Conservation (phyloP, 2,888 invertebrate species). For the Ashinkailepas kermadecensis region DNA sequence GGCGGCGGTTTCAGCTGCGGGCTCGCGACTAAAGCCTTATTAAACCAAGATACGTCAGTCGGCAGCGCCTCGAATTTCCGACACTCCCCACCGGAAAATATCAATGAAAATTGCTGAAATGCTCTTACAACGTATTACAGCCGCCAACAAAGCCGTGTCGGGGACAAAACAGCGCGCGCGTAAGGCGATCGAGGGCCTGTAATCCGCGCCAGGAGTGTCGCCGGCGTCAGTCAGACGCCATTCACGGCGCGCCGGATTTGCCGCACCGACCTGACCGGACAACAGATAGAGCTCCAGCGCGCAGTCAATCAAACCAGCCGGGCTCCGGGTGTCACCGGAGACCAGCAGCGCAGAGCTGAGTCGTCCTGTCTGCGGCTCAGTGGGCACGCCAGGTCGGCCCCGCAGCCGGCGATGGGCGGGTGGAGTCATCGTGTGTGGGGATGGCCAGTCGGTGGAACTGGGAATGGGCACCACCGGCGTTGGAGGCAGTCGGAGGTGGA, state of each 20-base stretch:
- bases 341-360: too few relatives aligned
- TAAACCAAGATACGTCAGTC: constrained; percentile 14
- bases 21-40: constrained; percentile 1
- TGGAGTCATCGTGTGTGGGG: too few relatives aligned
- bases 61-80: background rate
- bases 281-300: too few relatives aligned
- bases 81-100: constrained; percentile 9
- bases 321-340: too few relatives aligned
- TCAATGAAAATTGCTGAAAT: constrained; percentile 21
- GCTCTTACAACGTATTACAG: background rate
- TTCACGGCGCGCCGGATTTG: background rate
- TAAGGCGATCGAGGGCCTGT: constrained; percentile 15
- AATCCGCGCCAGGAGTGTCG: background rate
- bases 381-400: too few relatives aligned
- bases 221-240: background rate
- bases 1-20: background rate
- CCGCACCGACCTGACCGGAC: too few relatives aligned
- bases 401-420: too few relatives aligned
- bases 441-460: too few relatives aligned
- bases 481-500: too few relatives aligned
- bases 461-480: too few relatives aligned
- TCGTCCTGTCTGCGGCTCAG: too few relatives aligned
- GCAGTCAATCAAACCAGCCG: too few relatives aligned
- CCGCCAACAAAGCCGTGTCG: background rate
- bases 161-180: background rate